Base-by-base conservation (phyloP, 2,113 vertebrate species). In the Nematolebias whitei region DNA sequence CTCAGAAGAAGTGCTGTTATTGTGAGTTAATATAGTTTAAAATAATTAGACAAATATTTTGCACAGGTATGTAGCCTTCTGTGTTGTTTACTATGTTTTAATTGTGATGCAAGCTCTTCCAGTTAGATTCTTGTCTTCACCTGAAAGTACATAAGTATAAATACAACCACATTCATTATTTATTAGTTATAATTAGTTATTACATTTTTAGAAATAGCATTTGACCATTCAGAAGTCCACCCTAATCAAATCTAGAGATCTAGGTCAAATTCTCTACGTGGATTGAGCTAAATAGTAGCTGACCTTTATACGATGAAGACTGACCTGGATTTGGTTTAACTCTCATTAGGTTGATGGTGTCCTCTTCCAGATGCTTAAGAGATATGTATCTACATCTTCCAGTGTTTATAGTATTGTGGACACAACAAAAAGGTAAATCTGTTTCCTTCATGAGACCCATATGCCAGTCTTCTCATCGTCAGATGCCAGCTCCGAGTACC, bases 401-500 rank as follows among this genome's bases (percentile, higher is more conserved):
- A 51, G 20, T 41, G 71, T 74, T 83, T 69, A 32, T 56, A 49
- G 63, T 73, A 20, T 60, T 54, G 32, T 44, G 26, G n/a, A 24
- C 41, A 58, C 65, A 74, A 41, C 14, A 58, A 12, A 45, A 45
- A 45, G 12, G 8, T 63, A 9, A 62, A 65, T 26, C 32, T 48
- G 15, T 63, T 63, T 24, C 38, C 55, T 71, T 54, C 63, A 69
- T 44, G 12, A 71, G 16, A 53, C 29, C 44, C 53, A 38, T 69
- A 52, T 48, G 44, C 50, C 86, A 24, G 81, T 48, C 63, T 19
- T 56, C 29, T 75, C 6, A 11, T 75, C 20, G 68, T 26, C 87
- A 96, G 96, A 96, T 93, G 93, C 93, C 65, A 94, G 94, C 79
- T 96, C 94, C 0, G 95, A 93, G 70, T 95, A 95, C 71, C 87